A percentile compares a stretch with the other conserved stretches of the same genome.
Evolutionary conservation across 1,140 invertebrate genomes (phyloP).

Genomic region (Macrocentrus cingulum): DNA sequence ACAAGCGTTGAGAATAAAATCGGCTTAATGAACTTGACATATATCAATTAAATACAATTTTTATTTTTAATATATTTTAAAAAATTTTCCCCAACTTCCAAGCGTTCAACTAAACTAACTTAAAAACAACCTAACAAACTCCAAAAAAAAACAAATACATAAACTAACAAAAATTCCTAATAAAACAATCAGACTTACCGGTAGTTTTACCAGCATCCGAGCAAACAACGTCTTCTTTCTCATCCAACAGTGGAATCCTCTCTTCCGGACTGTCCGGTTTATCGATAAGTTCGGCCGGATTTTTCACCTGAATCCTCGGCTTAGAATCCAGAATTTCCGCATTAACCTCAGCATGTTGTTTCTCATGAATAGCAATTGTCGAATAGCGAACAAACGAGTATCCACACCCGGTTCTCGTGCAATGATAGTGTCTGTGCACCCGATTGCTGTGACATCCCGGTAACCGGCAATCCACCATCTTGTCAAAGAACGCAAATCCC

Average conservation of each 20-base stretch:
- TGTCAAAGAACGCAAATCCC: slow-evolving; percentile 80
- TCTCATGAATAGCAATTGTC: slow-evolving; percentile 74
- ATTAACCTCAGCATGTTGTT: slow-evolving; percentile 56
- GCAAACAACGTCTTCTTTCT: slow-evolving; percentile 47
- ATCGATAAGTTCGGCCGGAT: slow-evolving; percentile 54
- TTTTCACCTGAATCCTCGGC: slow-evolving; percentile 58
- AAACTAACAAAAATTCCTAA: slow-evolving; percentile 29
- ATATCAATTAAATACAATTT: no score
- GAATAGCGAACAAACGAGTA: slow-evolving; percentile 76
- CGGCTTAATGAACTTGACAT: no score
- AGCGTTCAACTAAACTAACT: no score
- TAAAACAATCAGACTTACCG: slow-evolving; percentile 46
- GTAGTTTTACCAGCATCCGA: slow-evolving; percentile 52
- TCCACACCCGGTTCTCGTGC: slow-evolving; percentile 71
- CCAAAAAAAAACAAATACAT: neutral
- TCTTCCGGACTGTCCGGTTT: slow-evolving; percentile 43
- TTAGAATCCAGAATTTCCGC: slow-evolving; percentile 17
- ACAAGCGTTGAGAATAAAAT: no score
- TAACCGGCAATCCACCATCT: slow-evolving; percentile 74
- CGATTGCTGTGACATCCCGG: slow-evolving; percentile 72
- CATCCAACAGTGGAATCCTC: slow-evolving; percentile 41
- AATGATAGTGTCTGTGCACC: slow-evolving; percentile 77
- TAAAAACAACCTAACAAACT: no score
- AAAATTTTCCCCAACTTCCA: no score
- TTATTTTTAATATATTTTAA: no score